A percentile compares a stretch with the other conserved stretches of the same genome.
Conservation (phyloP, 2,888 invertebrate genomes). For the Escarpia spicata region DNA sequence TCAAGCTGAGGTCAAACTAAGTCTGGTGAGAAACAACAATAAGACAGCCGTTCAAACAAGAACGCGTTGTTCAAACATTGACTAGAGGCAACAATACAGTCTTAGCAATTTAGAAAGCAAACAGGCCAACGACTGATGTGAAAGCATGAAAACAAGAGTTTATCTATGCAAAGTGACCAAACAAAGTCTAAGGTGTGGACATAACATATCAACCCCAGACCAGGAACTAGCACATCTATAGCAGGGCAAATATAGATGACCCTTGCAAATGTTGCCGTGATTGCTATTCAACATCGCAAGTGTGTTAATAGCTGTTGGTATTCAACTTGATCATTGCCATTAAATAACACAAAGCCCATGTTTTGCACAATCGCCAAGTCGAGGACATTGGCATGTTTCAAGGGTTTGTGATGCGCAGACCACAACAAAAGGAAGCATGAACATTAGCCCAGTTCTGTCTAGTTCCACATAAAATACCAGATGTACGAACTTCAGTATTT, state of each 20-base stretch:
- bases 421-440: neutral
- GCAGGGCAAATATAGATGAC: slow-evolving; percentile 5
- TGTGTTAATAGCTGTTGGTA: neutral
- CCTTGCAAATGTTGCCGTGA: neutral
- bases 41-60: neutral
- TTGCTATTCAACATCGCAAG: neutral
- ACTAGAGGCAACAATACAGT: neutral
- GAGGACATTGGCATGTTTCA: neutral
- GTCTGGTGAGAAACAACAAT: neutral
- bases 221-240: neutral
- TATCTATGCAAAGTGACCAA: neutral
- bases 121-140: neutral
- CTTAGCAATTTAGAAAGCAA: neutral
- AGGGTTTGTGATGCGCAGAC: neutral
- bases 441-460: neutral
- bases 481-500: neutral
- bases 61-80: neutral
- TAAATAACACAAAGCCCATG: neutral
- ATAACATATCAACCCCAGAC: neutral
- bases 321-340: neutral
- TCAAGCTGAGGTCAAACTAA: neutral
- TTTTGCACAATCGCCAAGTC: neutral
- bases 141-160: neutral
- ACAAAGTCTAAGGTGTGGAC: neutral
- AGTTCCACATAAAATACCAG: neutral